Conservation (phyloP, 2,797 vertebrate genomes). For the Chromis chromis region DNA sequence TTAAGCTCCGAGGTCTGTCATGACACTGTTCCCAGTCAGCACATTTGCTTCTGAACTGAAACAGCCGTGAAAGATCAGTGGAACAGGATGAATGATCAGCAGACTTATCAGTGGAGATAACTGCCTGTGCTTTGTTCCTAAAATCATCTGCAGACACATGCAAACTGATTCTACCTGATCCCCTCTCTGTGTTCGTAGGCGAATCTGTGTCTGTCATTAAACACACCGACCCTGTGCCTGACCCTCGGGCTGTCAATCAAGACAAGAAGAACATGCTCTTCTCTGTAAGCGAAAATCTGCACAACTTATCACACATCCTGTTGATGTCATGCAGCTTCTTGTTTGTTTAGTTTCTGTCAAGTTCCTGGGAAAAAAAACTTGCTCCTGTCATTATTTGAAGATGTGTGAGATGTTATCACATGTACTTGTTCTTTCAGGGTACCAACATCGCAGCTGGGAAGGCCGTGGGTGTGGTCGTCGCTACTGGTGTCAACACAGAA, state of each 20-base stretch:
- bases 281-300: conserved; percentile 88
- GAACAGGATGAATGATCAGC: conserved; percentile 12
- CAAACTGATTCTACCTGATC: conserved; percentile 15
- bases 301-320: conserved; percentile 37
- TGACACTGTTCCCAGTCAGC: conserved; percentile 8
- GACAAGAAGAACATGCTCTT: conserved; percentile 99
- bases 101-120: conserved; percentile 11
- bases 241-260: conserved; percentile 98
- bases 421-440: conserved; percentile 82
- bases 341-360: conserved; percentile 33
- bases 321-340: background rate
- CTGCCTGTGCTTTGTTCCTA: conserved; percentile 2
- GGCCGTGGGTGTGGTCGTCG: conserved; percentile 94
- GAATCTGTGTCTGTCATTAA: conserved; percentile 98
- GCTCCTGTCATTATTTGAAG: background rate
- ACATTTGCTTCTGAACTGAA: conserved; percentile 17
- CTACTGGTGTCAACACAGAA: conserved; percentile 94
- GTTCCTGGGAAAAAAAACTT: conserved; percentile 17
- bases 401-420: conserved; percentile 24
- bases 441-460: conserved; percentile 97
- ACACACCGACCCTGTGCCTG: conserved; percentile 97
- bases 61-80: conserved; percentile 16
- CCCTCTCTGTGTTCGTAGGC: conserved; percentile 78
- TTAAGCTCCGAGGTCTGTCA: conserved; percentile 8
- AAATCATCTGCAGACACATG: conserved; percentile 4